Percentiles rank a stretch among this genome's conserved stretches.
Evolutionary conservation across 2,113 vertebrate species (phyloP).

Genomic region (Malurus melanocephalus): DNA sequence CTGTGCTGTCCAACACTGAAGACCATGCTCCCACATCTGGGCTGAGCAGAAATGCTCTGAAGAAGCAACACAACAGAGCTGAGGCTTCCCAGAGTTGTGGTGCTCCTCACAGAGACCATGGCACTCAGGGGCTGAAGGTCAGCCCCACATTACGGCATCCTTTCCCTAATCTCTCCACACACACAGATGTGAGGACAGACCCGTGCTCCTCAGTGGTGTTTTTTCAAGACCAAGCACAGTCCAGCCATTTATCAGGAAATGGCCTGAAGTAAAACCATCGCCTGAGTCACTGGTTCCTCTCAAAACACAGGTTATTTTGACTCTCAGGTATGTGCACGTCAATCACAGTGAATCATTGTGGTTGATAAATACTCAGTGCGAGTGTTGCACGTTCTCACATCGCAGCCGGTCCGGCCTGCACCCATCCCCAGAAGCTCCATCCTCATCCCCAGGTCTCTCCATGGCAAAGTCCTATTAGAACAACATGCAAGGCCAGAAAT

Average conservation of each 20-base stretch:
- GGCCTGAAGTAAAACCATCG: conserved; percentile 41
- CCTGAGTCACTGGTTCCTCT: conserved; percentile 47
- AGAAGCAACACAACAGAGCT: neutral
- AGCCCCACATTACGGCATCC: neutral
- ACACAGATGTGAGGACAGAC: neutral
- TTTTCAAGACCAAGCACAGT: conserved; percentile 3
- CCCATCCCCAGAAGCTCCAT: neutral
- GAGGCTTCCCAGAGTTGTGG: neutral
- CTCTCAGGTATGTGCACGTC: conserved; percentile 5
- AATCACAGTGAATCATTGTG: conserved; percentile 24
- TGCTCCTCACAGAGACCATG: neutral
- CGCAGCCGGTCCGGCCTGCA: neutral
- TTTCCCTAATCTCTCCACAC: neutral
- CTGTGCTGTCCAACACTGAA: neutral
- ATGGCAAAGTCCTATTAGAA: neutral
- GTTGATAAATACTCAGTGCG: neutral
- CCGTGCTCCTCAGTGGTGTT: neutral
- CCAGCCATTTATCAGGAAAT: conserved; percentile 30
- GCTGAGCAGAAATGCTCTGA: neutral
- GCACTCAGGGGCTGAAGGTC: neutral
- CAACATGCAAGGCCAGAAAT: neutral
- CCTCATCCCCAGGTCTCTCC: neutral
- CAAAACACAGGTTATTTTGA: conserved; percentile 24
- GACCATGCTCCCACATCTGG: neutral
- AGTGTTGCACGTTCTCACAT: neutral